These are phyloP conservation scores for Onychostruthus taczanowskii DNA, from an alignment of 2,113 vertebrate species.

Conservation along the genomic window DNA sequence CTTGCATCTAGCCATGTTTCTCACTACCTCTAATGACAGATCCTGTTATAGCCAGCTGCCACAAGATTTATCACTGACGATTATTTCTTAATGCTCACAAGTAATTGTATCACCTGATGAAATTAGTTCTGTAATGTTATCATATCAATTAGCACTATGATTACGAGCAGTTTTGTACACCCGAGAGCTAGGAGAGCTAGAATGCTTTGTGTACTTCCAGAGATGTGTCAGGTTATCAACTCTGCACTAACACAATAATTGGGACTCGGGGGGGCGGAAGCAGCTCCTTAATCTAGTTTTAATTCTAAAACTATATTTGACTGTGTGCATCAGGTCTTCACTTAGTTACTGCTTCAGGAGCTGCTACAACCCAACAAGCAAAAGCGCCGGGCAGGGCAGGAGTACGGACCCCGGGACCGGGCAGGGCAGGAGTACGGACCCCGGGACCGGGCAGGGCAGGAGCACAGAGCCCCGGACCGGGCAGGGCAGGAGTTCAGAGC, in stretches of 20 bases:
- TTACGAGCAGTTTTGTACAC: not conserved
- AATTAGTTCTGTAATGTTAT: not conserved
- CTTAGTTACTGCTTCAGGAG: not conserved
- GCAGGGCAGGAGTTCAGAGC: too few species aligned
- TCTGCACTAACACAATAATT: rapidly evolving
- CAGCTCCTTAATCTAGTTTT: not conserved
- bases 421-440: not conserved
- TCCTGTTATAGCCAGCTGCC: not conserved
- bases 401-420: too few species aligned
- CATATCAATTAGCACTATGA: not conserved
- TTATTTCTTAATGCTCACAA: not conserved
- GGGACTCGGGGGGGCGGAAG: rapidly evolving
- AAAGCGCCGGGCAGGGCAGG: too few species aligned
- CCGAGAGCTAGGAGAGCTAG: rapidly evolving
- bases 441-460: not conserved
- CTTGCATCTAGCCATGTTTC: not conserved
- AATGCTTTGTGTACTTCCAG: rapidly evolving
- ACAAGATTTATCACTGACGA: not conserved
- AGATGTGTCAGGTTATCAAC: not conserved
- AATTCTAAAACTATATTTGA: not conserved
- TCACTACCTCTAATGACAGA: not conserved
- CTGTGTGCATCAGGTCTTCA: not conserved
- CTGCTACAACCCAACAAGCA: not conserved
- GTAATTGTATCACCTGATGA: not conserved
- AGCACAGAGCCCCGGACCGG: not conserved